These are phyloP conservation scores for Sphaeridia pumilis DNA, from an alignment of 2,888 invertebrate genomes.

Conservation along the genomic window DNA sequence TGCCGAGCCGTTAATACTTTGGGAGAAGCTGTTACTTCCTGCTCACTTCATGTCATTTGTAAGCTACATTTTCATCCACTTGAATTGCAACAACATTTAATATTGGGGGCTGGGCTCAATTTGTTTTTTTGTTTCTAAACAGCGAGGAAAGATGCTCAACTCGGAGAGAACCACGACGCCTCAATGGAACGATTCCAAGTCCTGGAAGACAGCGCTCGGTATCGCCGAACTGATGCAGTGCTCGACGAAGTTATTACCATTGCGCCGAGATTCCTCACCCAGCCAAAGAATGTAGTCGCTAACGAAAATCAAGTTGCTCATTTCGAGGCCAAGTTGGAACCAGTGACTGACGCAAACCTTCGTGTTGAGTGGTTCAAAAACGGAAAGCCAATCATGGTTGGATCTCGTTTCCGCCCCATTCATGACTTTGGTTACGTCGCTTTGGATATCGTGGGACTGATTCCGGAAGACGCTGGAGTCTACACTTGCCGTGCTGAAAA, in stretches of 20 bases:
- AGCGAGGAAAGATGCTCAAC: constrained; percentile 72
- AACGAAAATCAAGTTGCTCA: constrained; percentile 86
- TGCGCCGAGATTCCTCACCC: constrained; percentile 71
- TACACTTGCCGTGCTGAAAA: constrained; percentile 92
- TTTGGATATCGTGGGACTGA: constrained; percentile 86
- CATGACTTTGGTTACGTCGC: constrained; percentile 99
- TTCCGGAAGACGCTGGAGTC: constrained; percentile 84
- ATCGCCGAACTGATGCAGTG: constrained; percentile 46
- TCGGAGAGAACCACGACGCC: constrained; percentile 82
- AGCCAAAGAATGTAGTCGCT: constrained; percentile 73
- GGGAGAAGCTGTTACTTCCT: constrained; percentile 87
- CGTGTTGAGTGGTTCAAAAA: constrained; percentile 88
- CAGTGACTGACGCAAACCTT: constrained; percentile 89
- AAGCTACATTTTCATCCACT: constrained; percentile 13
- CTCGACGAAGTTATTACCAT: constrained; percentile 51
- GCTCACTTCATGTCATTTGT: constrained; percentile 69
- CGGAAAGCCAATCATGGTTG: constrained; percentile 83
- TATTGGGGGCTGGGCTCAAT: constrained; percentile 14
- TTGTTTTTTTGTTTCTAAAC: constrained; percentile 17
- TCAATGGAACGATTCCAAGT: constrained; percentile 87
- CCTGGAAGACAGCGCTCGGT: constrained; percentile 55
- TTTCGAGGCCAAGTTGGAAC: constrained; percentile 94
- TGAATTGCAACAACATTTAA: constrained; percentile 23
- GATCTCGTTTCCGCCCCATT: constrained; percentile 86
- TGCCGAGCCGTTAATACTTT: constrained; percentile 84